These are phyloP conservation scores for Neoitamus cyanurus DNA, from an alignment of 2,888 invertebrate genomes.

Conservation along the genomic window DNA sequence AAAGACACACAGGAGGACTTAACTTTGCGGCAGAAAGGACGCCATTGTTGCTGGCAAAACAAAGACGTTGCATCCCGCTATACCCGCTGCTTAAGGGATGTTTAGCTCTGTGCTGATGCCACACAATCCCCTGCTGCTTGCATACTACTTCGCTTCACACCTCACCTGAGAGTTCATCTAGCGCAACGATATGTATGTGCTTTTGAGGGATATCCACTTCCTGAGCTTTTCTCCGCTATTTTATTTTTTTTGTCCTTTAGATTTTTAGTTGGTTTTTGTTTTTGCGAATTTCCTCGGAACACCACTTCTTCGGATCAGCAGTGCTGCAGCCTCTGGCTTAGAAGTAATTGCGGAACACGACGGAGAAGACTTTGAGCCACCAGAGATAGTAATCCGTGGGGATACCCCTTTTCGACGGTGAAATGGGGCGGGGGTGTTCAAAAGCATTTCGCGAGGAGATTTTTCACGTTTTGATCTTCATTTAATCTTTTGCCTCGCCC, in stretches of 20 bases:
- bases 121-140: background rate
- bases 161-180: background rate
- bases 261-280: background rate
- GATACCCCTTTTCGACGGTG: background rate
- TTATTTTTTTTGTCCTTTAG: background rate
- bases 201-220: conserved; percentile 34
- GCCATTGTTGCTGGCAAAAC: background rate
- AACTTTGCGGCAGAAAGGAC: background rate
- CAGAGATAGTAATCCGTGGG: background rate
- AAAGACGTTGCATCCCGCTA: background rate
- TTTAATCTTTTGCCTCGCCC: background rate
- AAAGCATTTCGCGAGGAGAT: background rate
- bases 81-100: background rate
- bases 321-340: conserved; percentile 8
- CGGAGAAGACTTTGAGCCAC: background rate
- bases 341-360: conserved; percentile 31
- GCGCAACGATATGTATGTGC: conserved; percentile 20
- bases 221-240: background rate
- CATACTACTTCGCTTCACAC: background rate
- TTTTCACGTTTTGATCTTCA: conserved; percentile 20
- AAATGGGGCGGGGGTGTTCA: background rate
- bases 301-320: conserved; percentile 8
- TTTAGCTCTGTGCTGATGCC: background rate
- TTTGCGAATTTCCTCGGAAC: background rate
- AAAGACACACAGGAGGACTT: background rate